Conservation (phyloP, 2,797 vertebrate genomes). For the Anabacerthia variegaticeps region DNA sequence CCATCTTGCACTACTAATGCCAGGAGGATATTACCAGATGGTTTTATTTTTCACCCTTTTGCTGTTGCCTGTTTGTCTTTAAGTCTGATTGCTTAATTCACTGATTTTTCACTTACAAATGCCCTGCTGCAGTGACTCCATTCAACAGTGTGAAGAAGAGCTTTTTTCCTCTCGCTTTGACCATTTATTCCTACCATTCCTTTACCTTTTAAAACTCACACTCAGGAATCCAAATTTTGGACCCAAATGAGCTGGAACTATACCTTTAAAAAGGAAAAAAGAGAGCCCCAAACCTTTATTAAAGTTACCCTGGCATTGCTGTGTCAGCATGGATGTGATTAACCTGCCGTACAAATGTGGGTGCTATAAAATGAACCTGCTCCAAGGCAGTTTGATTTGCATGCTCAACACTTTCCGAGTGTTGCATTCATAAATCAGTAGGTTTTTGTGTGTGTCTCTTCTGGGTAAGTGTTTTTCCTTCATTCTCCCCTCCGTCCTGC, state of each 20-base stretch:
- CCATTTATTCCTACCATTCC: neutral
- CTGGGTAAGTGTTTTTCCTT: conserved; percentile 18
- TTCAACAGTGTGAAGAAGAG: neutral
- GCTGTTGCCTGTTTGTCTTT: neutral
- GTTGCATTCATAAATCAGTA: conserved; percentile 60
- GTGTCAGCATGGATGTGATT: conserved; percentile 46
- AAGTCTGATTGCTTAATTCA: neutral
- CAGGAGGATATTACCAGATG: neutral
- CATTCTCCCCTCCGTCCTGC: neutral
- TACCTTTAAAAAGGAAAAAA: neutral
- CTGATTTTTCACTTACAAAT: neutral
- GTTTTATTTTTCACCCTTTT: neutral
- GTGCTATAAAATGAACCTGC: conserved; percentile 57
- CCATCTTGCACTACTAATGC: neutral
- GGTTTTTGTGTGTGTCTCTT: neutral
- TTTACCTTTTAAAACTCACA: neutral
- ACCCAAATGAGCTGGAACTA: neutral
- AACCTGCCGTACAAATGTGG: conserved; percentile 45
- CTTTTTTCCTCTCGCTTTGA: neutral
- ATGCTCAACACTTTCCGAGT: conserved; percentile 57
- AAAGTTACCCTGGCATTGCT: conserved; percentile 10
- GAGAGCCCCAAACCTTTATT: neutral
- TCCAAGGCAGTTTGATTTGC: conserved; percentile 64
- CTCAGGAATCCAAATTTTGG: neutral
- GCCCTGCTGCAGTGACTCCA: neutral